Conservation (phyloP, 2,888 invertebrate species). For the Saturnia pavonia region DNA sequence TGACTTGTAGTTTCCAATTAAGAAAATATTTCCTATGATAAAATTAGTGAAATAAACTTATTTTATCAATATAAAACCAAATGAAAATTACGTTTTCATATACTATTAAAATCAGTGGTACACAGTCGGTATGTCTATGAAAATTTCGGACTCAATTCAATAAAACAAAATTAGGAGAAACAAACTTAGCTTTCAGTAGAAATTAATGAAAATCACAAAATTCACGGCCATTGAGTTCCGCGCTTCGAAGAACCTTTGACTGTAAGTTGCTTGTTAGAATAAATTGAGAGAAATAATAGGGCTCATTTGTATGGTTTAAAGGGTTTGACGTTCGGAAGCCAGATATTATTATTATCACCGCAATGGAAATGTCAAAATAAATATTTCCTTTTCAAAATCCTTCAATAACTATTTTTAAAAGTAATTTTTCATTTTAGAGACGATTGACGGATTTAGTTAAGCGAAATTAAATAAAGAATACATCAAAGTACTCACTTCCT, state of each 20-base stretch:
- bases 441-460: neutral
- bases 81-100: neutral
- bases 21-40: neutral
- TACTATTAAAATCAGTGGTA: neutral
- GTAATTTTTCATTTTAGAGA: neutral
- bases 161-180: constrained; percentile 61
- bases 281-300: constrained; percentile 81
- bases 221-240: constrained; percentile 79
- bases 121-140: constrained; percentile 13
- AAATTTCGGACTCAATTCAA: constrained; percentile 47
- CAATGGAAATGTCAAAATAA: constrained; percentile 39
- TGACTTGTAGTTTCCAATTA: neutral
- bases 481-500: constrained; percentile 68
- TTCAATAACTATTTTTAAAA: neutral
- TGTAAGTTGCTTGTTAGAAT: constrained; percentile 77
- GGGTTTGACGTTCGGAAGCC: constrained; percentile 55
- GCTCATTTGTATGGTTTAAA: constrained; percentile 78
- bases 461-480: neutral
- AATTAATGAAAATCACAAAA: constrained; percentile 81
- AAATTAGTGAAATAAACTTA: neutral
- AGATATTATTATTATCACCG: constrained; percentile 56
- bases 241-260: constrained; percentile 78
- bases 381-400: constrained; percentile 1
- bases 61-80: neutral
- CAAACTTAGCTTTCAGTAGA: constrained; percentile 69